Base-by-base conservation (phyloP, 2,888 invertebrate genomes). In the Tortrix viridana region DNA sequence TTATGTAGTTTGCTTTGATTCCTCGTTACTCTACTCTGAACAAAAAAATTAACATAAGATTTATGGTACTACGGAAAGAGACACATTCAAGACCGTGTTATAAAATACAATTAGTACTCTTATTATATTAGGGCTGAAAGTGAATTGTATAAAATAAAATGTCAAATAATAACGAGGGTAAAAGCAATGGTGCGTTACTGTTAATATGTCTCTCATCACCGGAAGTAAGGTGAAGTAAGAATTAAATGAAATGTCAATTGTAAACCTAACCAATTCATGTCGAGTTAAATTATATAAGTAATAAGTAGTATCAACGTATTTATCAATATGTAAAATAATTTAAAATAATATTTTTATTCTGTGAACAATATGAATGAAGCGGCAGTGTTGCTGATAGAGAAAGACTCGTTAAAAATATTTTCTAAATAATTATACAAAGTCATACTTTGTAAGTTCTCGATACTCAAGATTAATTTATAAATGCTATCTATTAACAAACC, bases 201-300 rank as follows among this genome's bases (percentile, higher is more conserved):
- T 32, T 32, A 32, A 32, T 32, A 32, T 32, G 32, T 32, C 32
- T 32, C 32, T 26, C 9, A 32, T 32, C 1, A 3, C 12, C 12
- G 12, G 18, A 9, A 54, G 16, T 41, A 43, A 41, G 38, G 22
- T 22, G 18, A 38, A 49, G 20, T 38, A 49, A 38, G 38, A 58
- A 58, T 48, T 38, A 63, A 56, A 60, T 56, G 19, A 61, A 47
- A 58, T 54, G 54, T 60, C 55, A 57, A 49, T 47, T 38, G 32
- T 41, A 54, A 44, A 63, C 20, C 26, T 38, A 58, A 43, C 20
- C 20, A 41, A 26, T 43, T 37, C n/a, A 44, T 43, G 46, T 9
- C 18, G n/a, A 75, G 74, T 75, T 78, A n/a, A n/a, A n/a, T n/a
- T n/a, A n/a, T n/a, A n/a, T 77, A 78, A 78, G 74, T 69, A 66